Percentiles rank a stretch among this genome's conserved stretches.
Conservation (phyloP, 2,113 vertebrate species). For the Elaphurus davidianus region DNA sequence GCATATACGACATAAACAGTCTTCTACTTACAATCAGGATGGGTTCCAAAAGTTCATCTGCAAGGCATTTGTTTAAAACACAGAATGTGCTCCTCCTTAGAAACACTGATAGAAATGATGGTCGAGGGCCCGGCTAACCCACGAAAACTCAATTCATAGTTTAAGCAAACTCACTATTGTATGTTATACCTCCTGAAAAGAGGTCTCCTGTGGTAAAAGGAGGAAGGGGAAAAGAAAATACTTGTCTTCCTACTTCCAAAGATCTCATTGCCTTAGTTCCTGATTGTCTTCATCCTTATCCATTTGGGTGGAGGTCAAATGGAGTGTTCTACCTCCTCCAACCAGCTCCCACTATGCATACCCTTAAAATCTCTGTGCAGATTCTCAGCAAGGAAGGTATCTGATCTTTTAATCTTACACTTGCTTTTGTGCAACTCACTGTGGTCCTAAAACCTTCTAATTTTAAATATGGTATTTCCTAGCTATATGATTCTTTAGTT, state of each 20-base stretch:
- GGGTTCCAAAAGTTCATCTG: conserved; percentile 36
- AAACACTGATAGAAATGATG: not conserved
- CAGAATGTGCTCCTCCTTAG: not conserved
- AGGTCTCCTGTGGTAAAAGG: not conserved
- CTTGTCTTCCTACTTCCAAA: not conserved
- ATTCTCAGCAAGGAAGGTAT: not conserved
- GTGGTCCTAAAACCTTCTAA: not conserved
- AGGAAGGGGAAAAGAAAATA: not conserved
- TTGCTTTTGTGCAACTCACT: not conserved
- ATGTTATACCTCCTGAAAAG: not conserved
- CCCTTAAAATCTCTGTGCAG: not conserved
- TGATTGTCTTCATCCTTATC: not conserved
- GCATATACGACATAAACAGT: not conserved
- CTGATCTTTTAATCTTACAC: not conserved
- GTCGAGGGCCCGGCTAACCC: not conserved
- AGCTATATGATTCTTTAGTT: not conserved
- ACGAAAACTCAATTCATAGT: not conserved
- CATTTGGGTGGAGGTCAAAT: not conserved
- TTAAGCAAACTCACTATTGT: not conserved
- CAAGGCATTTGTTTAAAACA: conserved; percentile 49
- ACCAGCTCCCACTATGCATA: accelerated
- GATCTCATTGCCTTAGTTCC: not conserved
- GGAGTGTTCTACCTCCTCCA: not conserved
- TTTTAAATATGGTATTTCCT: not conserved
- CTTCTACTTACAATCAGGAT: conserved; percentile 23